phyloP scores from a whole-genome alignment of 2,113 vertebrate genomes.

The Neopipo cinnamomea region DNA sequence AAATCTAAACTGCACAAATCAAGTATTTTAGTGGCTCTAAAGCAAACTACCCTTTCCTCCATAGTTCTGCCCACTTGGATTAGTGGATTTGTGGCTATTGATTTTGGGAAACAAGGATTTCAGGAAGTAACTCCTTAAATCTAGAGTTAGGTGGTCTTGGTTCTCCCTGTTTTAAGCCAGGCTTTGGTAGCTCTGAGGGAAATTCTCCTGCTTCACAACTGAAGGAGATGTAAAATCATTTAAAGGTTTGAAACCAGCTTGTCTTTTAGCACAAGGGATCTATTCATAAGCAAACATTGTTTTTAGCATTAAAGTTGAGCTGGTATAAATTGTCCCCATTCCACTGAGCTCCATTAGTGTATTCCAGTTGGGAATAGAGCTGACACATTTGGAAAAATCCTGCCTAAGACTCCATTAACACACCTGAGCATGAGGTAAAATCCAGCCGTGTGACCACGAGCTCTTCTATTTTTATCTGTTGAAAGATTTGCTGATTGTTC shows the following conservation, averaged over 20 bases:
- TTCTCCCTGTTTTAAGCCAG: neutral
- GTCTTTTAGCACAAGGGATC: neutral
- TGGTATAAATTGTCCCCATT: neutral
- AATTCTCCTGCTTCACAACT: neutral
- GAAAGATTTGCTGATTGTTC: constrained; percentile 40
- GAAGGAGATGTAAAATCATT: neutral
- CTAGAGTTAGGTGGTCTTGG: accelerated
- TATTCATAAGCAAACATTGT: neutral
- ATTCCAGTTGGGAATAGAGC: neutral
- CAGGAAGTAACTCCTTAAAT: neutral
- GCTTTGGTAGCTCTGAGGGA: neutral
- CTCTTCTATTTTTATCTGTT: constrained; percentile 14
- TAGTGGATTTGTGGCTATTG: neutral
- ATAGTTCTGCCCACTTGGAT: neutral
- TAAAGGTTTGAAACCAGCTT: neutral
- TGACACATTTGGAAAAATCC: neutral
- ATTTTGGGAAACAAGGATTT: neutral
- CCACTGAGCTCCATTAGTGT: neutral
- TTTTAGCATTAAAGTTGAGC: neutral
- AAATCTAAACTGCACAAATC: neutral
- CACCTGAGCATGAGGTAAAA: neutral
- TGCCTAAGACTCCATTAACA: neutral
- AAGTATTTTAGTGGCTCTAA: neutral
- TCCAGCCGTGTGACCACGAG: neutral
- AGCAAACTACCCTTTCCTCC: neutral